phyloP scores from a whole-genome alignment of 1,140 invertebrate genomes.

The Drosophila sulfurigaster region DNA sequence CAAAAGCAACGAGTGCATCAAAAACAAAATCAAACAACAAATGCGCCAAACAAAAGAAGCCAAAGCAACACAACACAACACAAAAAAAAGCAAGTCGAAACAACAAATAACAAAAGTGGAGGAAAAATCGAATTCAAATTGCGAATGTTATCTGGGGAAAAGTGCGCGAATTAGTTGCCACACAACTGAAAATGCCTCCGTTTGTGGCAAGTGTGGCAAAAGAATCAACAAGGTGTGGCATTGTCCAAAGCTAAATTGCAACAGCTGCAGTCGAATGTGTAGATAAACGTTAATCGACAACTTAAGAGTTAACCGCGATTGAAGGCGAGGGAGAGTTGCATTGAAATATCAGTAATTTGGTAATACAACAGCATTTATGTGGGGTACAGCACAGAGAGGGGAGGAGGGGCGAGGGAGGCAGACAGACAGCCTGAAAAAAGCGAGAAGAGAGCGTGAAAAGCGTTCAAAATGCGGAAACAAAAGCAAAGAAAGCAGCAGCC shows the following conservation, averaged over 20 bases:
- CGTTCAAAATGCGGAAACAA: constrained; percentile 14
- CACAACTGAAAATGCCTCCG: no score
- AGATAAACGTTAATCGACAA: constrained; percentile 63
- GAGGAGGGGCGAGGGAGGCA: constrained; percentile 61
- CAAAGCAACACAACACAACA: not conserved
- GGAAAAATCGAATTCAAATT: constrained; percentile 17
- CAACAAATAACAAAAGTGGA: constrained; percentile 12
- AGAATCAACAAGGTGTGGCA: constrained; percentile 21
- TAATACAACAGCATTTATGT: constrained; percentile 76
- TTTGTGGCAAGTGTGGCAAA: not conserved
- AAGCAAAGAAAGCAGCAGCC: constrained; percentile 43
- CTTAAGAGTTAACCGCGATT: constrained; percentile 40
- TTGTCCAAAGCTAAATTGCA: constrained; percentile 9
- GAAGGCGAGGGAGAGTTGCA: not conserved
- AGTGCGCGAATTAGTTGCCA: constrained; percentile 16
- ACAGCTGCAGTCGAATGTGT: constrained; percentile 22
- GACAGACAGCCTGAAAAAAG: constrained; percentile 56
- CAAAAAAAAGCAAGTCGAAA: not conserved
- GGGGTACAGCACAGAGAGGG: constrained; percentile 27
- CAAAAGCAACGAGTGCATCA: constrained; percentile 73
- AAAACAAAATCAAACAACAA: constrained; percentile 40
- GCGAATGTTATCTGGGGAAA: constrained; percentile 25
- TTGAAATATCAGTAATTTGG: constrained; percentile 70
- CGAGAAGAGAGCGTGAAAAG: constrained; percentile 36
- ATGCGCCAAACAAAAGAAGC: no score